A percentile compares a stretch with the other conserved stretches of the same genome.
Evolutionary conservation across 2,113 vertebrate species (phyloP).

Genomic region (Terrapene triunguis): DNA sequence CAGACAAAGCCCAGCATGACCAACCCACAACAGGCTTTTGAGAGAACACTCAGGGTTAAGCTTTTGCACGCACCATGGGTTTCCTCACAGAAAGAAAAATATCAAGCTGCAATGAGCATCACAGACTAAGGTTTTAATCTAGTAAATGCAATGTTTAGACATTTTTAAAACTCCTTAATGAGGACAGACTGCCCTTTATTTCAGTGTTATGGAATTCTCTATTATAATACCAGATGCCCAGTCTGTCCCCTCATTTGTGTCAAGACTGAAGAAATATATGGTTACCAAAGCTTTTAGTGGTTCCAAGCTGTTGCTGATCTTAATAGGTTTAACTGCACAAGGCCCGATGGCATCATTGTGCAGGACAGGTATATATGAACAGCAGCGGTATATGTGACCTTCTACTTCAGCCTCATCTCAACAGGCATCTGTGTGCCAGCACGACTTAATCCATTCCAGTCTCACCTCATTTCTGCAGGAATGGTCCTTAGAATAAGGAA

Average conservation of each 20-base stretch:
- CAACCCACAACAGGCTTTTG: not conserved
- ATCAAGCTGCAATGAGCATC: not conserved
- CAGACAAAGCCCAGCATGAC: not conserved
- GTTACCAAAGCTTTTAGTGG: not conserved
- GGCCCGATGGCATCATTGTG: not conserved
- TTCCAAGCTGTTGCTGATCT: not conserved
- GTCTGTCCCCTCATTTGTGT: not conserved
- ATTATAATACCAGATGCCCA: not conserved
- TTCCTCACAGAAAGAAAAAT: not conserved
- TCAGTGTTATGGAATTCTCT: not conserved
- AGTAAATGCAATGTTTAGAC: not conserved
- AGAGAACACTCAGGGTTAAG: not conserved
- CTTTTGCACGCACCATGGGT: not conserved
- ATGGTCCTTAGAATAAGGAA: not conserved
- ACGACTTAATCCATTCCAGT: not conserved
- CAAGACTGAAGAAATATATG: conserved; percentile 4
- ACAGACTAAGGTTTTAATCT: not conserved
- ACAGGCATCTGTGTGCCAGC: not conserved
- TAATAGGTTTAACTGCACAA: not conserved
- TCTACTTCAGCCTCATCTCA: not conserved
- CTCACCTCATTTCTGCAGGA: accelerated
- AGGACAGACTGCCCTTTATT: not conserved
- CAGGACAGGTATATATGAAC: not conserved
- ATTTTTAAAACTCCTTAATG: not conserved
- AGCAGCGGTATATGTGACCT: not conserved